Evolutionary conservation across 2,113 vertebrate genomes (phyloP).

Genomic region (Periophthalmus modestus): DNA sequence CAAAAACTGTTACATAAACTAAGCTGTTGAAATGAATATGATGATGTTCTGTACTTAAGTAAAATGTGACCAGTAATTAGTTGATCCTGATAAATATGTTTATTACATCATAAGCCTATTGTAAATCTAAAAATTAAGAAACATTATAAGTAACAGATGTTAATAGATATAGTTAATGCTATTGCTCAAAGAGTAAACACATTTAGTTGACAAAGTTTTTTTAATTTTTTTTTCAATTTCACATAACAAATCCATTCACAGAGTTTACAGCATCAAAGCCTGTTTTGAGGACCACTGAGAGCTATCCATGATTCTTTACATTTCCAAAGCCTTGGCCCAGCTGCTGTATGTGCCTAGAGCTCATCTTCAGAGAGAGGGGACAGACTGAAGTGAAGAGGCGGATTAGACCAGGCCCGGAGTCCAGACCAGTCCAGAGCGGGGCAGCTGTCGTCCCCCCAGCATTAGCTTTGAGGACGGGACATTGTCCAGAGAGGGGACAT

Average conservation of each 20-base stretch:
- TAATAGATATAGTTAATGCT: neutral
- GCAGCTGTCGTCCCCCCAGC: slow-evolving; percentile 68
- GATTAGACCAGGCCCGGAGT: slow-evolving; percentile 62
- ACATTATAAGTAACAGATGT: neutral
- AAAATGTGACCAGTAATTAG: neutral
- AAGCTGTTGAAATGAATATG: too few species aligned
- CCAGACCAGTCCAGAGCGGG: slow-evolving; percentile 51
- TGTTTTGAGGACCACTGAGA: slow-evolving; percentile 20
- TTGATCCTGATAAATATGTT: neutral
- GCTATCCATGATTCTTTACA: slow-evolving; percentile 24
- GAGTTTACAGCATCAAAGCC: slow-evolving; percentile 26
- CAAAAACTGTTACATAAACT: too few species aligned
- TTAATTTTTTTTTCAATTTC: neutral
- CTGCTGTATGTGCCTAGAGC: slow-evolving; percentile 16
- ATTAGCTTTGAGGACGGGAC: slow-evolving; percentile 82
- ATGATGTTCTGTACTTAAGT: too few species aligned
- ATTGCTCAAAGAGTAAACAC: neutral
- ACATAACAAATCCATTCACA: neutral
- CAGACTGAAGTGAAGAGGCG: slow-evolving; percentile 55
- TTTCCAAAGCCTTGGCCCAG: slow-evolving; percentile 5
- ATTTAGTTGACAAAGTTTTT: too few species aligned
- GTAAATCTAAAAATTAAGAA: neutral
- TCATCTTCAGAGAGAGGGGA: slow-evolving; percentile 54
- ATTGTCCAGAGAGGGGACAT: slow-evolving; percentile 94
- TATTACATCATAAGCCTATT: neutral